Evolutionary conservation across 2,888 invertebrate genomes (phyloP), one percentile per base, ranked within the genome.

Genomic region (Drosophila atripex): DNA sequence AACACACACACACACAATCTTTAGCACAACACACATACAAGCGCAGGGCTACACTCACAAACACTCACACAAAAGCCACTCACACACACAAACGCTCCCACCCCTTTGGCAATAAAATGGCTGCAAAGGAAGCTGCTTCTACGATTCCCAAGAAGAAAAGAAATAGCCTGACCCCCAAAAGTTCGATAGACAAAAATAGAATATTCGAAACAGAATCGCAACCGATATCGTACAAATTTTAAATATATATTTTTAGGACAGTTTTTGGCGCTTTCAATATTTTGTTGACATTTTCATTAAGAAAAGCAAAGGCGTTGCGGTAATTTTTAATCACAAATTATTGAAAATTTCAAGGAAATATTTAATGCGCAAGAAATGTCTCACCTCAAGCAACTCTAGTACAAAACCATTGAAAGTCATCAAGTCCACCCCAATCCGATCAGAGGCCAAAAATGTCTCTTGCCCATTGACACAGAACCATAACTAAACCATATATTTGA

Each of bases 131-230:
- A 85, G 86, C 80, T 77, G 83, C 86, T 89, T 89, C 84, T 89
- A 88, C 79, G 88, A 89, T 89, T 76, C 79, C 88, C 87, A 82
- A 82, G 88, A 89, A 89, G 88, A 89, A 89, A 86, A 80, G 87
- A 84, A 80, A 88, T 88, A 89, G 89, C 77, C 88, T 80, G 75
- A 73, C 69, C 47, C 47, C 50, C 56, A 58, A 35, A 71, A 58
- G 46, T 58, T 61, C 60, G 47, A 61, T 23, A 58, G 39, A 57
- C 28, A 39, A 30, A 50, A 38, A 54, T 56, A 43, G 28, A 28
- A 52, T 30, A 52, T 23, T 46, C 32, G 51, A 51, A 64, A 45
- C 21, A 43, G 12, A 18, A 43, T 11, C 8, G 21, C 18, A 57
- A 38, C 50, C 45, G 49, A 50, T 41, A n/a, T 23, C 4, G 39